Evolutionary conservation across 2,797 vertebrate species (phyloP).

Genomic region (Hydrocynus forskahlii): DNA sequence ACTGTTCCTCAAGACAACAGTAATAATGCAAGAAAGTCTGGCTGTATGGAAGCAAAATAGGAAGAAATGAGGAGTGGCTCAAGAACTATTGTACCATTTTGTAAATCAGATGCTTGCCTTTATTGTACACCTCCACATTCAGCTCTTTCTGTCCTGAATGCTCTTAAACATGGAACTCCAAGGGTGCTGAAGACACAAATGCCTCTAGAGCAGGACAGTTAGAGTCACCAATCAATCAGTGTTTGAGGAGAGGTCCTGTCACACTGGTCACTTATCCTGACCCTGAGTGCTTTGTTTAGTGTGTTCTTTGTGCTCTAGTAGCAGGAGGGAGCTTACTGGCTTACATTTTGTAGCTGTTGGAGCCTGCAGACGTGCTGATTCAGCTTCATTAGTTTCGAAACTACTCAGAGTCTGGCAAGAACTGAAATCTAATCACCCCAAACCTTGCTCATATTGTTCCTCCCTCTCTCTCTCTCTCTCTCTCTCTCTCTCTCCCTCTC

Average conservation of each 20-base stretch:
- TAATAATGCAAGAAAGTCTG: background rate
- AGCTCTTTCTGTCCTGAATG: slow-evolving; percentile 15
- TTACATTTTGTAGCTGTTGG: slow-evolving; percentile 47
- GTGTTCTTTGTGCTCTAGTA: slow-evolving; percentile 37
- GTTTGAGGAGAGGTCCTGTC: slow-evolving; percentile 18
- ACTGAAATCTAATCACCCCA: slow-evolving; percentile 59
- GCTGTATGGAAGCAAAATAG: slow-evolving; percentile 13
- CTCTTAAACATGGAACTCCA: slow-evolving; percentile 29
- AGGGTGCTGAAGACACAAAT: background rate
- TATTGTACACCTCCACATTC: background rate
- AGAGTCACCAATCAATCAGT: background rate
- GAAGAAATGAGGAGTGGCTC: too few species aligned
- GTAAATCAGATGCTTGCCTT: slow-evolving; percentile 31
- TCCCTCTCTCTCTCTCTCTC: slow-evolving; percentile 7
- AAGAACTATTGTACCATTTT: slow-evolving; percentile 1
- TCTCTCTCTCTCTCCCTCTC: background rate
- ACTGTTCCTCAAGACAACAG: too few species aligned
- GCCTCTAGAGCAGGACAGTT: background rate
- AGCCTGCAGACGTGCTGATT: slow-evolving; percentile 64
- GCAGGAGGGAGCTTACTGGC: slow-evolving; percentile 27
- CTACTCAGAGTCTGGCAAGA: slow-evolving; percentile 56
- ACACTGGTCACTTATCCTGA: slow-evolving; percentile 9
- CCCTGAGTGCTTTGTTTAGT: slow-evolving; percentile 9
- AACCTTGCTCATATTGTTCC: slow-evolving; percentile 34
- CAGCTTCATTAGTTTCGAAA: slow-evolving; percentile 60